Percentiles rank a stretch among this genome's conserved stretches.
Evolutionary conservation across 1,140 invertebrate species (phyloP).

Genomic region (Heliconius himera): DNA sequence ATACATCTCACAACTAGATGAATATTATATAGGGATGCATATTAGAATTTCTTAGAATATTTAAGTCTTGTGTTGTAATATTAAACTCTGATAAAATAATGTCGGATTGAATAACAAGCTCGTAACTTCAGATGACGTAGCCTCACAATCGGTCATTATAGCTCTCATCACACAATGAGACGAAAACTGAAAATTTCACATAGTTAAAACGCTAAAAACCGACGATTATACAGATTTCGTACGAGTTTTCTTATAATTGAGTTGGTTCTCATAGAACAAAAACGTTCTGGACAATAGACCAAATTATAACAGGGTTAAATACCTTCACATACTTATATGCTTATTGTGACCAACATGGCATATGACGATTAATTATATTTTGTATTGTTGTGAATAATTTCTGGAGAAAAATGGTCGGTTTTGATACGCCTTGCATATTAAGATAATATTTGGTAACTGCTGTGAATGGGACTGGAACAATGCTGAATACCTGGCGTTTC

Average conservation of each 20-base stretch:
- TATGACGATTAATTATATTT: constrained; percentile 76
- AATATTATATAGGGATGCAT: not conserved
- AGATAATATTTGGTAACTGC: constrained; percentile 37
- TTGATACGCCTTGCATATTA: constrained; percentile 22
- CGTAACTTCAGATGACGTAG: constrained; percentile 38
- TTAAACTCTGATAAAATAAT: not conserved
- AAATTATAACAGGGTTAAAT: constrained; percentile 78
- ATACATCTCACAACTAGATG: too few relatives aligned
- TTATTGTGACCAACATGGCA: constrained; percentile 76
- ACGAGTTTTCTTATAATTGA: constrained; percentile 74
- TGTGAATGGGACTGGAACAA: constrained; percentile 32
- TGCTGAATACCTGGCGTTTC: constrained; percentile 15
- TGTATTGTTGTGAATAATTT: constrained; percentile 55
- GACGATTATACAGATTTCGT: constrained; percentile 79
- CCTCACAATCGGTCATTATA: constrained; percentile 58
- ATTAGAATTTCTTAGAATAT: not conserved
- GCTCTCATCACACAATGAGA: constrained; percentile 66
- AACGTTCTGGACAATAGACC: constrained; percentile 74
- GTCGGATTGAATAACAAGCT: constrained; percentile 21
- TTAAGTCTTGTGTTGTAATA: not conserved
- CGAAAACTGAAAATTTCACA: constrained; percentile 74
- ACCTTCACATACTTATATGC: constrained; percentile 79
- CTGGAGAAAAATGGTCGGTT: constrained; percentile 31
- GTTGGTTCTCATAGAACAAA: constrained; percentile 80
- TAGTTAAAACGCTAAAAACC: constrained; percentile 80